Evolutionary conservation across 2,888 invertebrate genomes (phyloP), one percentile per base, ranked within the genome.

Genomic region (Ornithoptera priamus): DNA sequence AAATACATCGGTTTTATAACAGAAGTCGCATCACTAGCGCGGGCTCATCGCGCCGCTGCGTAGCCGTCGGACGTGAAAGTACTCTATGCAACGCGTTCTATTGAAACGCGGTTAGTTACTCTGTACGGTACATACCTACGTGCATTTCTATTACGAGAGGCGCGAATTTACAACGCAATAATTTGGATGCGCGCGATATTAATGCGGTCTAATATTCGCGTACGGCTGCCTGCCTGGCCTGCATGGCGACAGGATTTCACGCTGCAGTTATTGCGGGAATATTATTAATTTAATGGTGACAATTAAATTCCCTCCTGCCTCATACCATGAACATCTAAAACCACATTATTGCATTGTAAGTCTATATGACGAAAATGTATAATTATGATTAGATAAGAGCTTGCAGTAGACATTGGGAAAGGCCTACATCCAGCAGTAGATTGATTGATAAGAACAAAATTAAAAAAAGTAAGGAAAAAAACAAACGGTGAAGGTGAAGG

Each of bases 121-220:
- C 64, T 69, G 64, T 68, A 39, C 50, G 60, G 22, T 42, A 53
- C 62, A 57, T 67, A 12, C 17, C n/a, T 18, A 42, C 39, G 22
- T 62, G 56, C 42, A 60, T 24, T 62, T 46, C 7, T 68, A 57
- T 62, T 57, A 36, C 56, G 30, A 12, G 42, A 22, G 58, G 46
- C 39, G 64, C 22, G 59, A 58, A 59, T 68, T 68, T 64, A 60
- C 36, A 36, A 56, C 56, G 60, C 46, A 53, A 46, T 64, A 64
- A 68, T 68, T 59, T 42, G 68, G 60, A 61, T 61, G 64, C 64
- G 53, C 36, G 12, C 56, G 42, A n/a, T 22, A 65, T 65, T 20
- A 61, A 53, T 60, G 68, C 39, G 59, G 64, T 69, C 53, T 68
- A 68, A 68, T 64, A 68, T 64, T 64, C 63, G 46, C 67, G 30